phyloP scores from a whole-genome alignment of 2,797 vertebrate genomes.

The Enteromius trimaculatus region DNA sequence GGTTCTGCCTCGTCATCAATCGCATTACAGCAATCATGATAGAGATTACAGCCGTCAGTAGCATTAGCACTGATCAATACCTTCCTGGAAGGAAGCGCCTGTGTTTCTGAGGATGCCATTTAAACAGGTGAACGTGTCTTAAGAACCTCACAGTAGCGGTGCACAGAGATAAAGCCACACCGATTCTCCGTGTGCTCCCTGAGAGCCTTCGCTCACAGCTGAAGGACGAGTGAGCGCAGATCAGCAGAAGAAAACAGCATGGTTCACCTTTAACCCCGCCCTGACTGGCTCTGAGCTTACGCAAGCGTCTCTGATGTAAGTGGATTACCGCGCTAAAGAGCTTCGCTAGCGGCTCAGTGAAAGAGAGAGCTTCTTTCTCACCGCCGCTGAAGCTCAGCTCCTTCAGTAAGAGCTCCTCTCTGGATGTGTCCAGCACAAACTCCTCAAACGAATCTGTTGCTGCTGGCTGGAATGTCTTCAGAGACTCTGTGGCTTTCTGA shows the following conservation, averaged over 20 bases:
- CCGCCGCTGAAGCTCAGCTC: slow-evolving; percentile 90
- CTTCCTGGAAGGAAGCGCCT: not conserved
- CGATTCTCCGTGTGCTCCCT: not conserved
- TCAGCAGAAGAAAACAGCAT: not conserved
- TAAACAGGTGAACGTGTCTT: not conserved
- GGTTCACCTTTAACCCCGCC: not conserved
- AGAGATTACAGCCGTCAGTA: slow-evolving; percentile 15
- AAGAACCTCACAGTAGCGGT: no score
- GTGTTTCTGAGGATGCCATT: not conserved
- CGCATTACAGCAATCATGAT: slow-evolving; percentile 57
- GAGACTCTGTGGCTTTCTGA: slow-evolving; percentile 92
- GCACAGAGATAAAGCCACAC: not conserved
- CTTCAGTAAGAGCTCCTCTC: slow-evolving; percentile 86
- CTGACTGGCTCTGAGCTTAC: not conserved
- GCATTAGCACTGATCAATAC: slow-evolving; percentile 1
- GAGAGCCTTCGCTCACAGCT: not conserved
- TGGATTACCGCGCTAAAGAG: slow-evolving; percentile 57
- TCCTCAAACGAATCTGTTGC: slow-evolving; percentile 91
- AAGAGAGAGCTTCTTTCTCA: slow-evolving; percentile 65
- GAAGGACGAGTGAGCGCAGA: not conserved
- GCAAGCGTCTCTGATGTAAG: slow-evolving; percentile 22
- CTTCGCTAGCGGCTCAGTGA: slow-evolving; percentile 54
- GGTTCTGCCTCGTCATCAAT: slow-evolving; percentile 27
- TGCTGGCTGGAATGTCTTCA: slow-evolving; percentile 90
- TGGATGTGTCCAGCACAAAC: slow-evolving; percentile 87